Evolutionary conservation across 1,140 invertebrate genomes (phyloP).

Genomic region (Helicorthomorpha holstii): DNA sequence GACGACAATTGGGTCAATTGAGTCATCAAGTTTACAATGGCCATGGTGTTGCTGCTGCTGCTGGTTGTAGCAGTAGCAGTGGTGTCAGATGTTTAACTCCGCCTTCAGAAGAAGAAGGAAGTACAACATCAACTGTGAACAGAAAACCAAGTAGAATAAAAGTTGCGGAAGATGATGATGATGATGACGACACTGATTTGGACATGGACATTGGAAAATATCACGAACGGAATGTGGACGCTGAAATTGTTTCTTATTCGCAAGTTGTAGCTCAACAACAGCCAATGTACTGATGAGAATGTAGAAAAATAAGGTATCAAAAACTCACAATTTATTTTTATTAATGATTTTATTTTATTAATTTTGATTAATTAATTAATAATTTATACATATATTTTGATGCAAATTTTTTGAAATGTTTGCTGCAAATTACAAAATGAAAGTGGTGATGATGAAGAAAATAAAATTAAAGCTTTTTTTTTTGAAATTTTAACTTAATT

Average conservation of each 20-base stretch:
- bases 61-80: not conserved
- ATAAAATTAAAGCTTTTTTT: too few species aligned
- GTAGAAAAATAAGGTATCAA: too few species aligned
- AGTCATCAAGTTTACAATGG: not conserved
- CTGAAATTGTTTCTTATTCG: constrained; percentile 1
- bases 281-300: constrained; percentile 11
- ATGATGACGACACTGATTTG: not conserved
- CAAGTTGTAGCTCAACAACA: constrained; percentile 9
- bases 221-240: not conserved
- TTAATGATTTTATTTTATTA: too few species aligned
- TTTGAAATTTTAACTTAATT: too few species aligned
- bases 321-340: too few species aligned
- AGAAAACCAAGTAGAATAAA: too few species aligned
- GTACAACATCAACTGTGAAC: not conserved
- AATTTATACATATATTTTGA: too few species aligned
- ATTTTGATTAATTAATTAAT: too few species aligned
- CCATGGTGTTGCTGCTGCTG: not conserved
- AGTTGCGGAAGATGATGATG: not conserved
- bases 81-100: not conserved
- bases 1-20: too few species aligned
- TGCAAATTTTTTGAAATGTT: too few species aligned
- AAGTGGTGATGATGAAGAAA: too few species aligned
- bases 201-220: not conserved
- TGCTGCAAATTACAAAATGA: too few species aligned
- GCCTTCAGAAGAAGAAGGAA: not conserved